Base-by-base conservation (phyloP, 1,140 invertebrate genomes). In the Melanaphis sacchari region DNA sequence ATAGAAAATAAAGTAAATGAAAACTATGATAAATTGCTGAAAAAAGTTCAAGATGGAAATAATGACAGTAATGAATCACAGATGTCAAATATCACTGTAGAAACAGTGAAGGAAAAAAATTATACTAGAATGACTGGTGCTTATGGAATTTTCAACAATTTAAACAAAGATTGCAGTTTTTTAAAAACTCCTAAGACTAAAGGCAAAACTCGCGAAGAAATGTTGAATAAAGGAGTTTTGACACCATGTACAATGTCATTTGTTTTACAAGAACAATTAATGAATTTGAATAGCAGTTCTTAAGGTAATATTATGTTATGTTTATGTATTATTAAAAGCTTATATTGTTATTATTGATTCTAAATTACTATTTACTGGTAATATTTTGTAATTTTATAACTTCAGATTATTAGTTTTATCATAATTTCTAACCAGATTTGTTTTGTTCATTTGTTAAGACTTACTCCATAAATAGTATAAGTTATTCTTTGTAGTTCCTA, bases 141-240 rank as follows among this genome's bases (percentile, higher is more conserved):
- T 85, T 93, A 41, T 54, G 91, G 91, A 49, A 85, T 93, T 84
- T 84, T 93, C 26, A 93, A 93, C 9, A 93, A 93, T 84, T 84
- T 93, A 54, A 85, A 93, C 52, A 38, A n/a, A 21, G 91, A 85
- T 40, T 93, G 91, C 8, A 93, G 91, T 40, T 93, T 93, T 93
- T 84, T 93, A 36, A 93, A 93, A 93, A 93, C 91, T 93, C 91
- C 91, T 8, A 93, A 93, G 31, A 54, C 81, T 31, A 93, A 93
- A 24, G 46, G 81, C 21, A 93, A 93, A 41, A 93, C 91, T 8
- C 41, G 91, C 22, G 91, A 93, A 93, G 91, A 93, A 54, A 93
- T 93, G 91, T 84, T 93, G 54, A 93, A n/a, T 38, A 84, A 54
- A 31, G 81, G 91, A 0, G 31, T 31, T 52, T 93, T 93, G 18